Conservation (phyloP, 2,113 vertebrate species). For the Callipepla californica region DNA sequence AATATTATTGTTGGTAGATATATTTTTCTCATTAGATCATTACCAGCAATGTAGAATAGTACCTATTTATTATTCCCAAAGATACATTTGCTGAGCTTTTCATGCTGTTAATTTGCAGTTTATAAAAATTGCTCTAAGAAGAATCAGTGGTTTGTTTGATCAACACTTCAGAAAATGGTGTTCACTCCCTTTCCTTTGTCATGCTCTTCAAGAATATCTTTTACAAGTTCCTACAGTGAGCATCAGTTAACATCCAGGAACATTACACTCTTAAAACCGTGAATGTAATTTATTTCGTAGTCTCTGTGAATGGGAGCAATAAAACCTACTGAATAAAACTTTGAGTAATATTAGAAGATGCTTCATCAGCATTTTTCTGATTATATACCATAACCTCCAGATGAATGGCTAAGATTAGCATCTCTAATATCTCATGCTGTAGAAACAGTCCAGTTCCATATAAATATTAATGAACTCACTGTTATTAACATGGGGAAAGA, state of each 20-base stretch:
- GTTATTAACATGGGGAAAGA: not conserved
- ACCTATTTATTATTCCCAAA: not conserved
- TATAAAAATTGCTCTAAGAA: not conserved
- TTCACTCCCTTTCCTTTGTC: not conserved
- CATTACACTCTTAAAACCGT: conserved; percentile 19
- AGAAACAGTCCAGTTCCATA: not conserved
- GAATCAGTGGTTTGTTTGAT: conserved; percentile 10
- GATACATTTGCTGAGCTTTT: conserved; percentile 27
- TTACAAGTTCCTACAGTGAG: not conserved
- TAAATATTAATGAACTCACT: not conserved
- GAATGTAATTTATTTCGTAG: conserved; percentile 37
- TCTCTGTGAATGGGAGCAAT: not conserved
- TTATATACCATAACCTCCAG: conserved; percentile 10
- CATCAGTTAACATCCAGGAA: conserved; percentile 27
- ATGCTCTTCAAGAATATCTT: conserved; percentile 30
- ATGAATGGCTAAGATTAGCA: conserved; percentile 21
- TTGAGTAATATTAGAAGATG: conserved; percentile 26
- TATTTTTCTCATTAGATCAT: conserved; percentile 32
- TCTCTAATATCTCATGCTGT: conserved; percentile 11
- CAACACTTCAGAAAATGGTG: not conserved
- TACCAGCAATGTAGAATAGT: not conserved
- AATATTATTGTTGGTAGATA: not conserved
- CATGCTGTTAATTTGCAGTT: conserved; percentile 24
- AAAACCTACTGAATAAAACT: conserved; percentile 55
- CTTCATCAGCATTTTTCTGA: conserved; percentile 60